phyloP scores from a whole-genome alignment of 2,888 invertebrate species.

The Perizoma flavofasciatum region DNA sequence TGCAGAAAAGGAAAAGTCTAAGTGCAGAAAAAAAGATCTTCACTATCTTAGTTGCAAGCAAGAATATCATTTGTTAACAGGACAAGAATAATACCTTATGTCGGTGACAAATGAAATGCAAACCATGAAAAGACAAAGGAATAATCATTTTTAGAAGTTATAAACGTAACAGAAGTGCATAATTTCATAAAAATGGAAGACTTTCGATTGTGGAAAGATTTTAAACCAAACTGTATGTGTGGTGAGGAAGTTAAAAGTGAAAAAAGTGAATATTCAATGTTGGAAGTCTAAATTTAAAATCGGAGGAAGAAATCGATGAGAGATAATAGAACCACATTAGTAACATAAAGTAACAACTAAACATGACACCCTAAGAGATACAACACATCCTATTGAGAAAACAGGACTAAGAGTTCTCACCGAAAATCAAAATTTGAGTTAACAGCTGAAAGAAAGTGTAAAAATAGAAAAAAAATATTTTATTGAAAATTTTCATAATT shows the following conservation, averaged over 20 bases:
- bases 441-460: too few species aligned
- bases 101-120: too few species aligned
- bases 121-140: too few species aligned
- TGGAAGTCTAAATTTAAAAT: neutral
- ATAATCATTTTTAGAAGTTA: too few species aligned
- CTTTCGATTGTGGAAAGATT: slow-evolving; percentile 8
- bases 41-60: too few species aligned
- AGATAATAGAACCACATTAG: neutral
- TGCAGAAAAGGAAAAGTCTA: too few species aligned
- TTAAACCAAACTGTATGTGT: neutral
- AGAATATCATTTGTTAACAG: too few species aligned
- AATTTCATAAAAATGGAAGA: slow-evolving; percentile 1
- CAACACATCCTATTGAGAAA: neutral
- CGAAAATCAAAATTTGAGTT: too few species aligned
- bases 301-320: neutral
- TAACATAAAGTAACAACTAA: neutral
- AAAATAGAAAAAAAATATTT: neutral
- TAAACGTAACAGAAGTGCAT: neutral
- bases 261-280: neutral
- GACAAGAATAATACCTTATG: too few species aligned
- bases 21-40: too few species aligned
- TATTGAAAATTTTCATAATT: neutral
- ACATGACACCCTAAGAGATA: neutral
- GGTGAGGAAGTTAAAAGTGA: neutral
- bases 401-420: neutral